phyloP scores from a whole-genome alignment of 2,113 vertebrate species.

The Trogon surrucura region DNA sequence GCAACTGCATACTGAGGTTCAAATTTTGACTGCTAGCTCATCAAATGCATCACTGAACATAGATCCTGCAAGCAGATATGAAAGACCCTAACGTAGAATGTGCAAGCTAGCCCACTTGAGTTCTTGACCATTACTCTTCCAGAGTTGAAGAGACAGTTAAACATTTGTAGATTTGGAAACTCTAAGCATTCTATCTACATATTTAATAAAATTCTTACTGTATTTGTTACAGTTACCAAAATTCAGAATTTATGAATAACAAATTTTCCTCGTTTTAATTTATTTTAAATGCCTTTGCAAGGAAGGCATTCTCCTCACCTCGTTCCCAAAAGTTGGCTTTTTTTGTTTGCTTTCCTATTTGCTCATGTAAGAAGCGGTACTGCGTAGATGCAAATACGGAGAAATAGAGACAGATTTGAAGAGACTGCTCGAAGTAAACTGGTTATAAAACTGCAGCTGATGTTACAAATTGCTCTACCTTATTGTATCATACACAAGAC shows the following conservation, averaged over 20 bases:
- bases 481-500: not conserved
- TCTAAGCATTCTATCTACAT: not conserved
- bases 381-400: not conserved
- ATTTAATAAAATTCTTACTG: not conserved
- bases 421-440: not conserved
- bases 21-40: not conserved
- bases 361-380: not conserved
- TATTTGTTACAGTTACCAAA: not conserved
- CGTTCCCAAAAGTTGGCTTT: not conserved
- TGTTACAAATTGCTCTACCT: not conserved
- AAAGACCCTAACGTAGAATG: not conserved
- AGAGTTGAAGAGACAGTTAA: not conserved
- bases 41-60: not conserved
- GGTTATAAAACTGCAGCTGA: not conserved
- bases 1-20: not conserved
- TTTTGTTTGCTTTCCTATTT: not conserved
- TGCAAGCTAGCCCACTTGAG: not conserved
- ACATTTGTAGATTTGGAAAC: not conserved
- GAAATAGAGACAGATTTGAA: not conserved
- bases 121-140: not conserved
- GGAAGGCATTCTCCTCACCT: not conserved
- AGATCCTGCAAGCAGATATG: not conserved
- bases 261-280: not conserved
- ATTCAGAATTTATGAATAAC: not conserved
- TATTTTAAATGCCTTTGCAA: not conserved